These are phyloP conservation scores for Caenorhabditis becei DNA, from an alignment of 2,888 invertebrate genomes.

Conservation along the genomic window DNA sequence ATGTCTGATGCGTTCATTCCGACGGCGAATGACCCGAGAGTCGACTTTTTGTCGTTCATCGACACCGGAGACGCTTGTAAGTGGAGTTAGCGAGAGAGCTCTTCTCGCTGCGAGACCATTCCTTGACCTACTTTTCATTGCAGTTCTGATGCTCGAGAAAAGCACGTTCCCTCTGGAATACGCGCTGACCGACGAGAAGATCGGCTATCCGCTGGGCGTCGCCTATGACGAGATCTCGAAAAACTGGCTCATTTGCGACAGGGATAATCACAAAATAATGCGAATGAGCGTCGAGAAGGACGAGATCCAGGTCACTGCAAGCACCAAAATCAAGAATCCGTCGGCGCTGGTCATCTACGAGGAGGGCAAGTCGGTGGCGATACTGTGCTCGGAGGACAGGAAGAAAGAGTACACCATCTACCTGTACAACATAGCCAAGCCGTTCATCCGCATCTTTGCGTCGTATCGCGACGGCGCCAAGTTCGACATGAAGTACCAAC, in stretches of 20 bases:
- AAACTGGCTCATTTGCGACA: slow-evolving; percentile 39
- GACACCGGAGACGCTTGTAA: slow-evolving; percentile 16
- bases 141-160: slow-evolving; percentile 20
- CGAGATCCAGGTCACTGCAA: background rate
- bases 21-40: slow-evolving; percentile 1
- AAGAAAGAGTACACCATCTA: background rate
- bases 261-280: slow-evolving; percentile 15
- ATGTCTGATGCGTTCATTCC: background rate
- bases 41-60: slow-evolving; percentile 30
- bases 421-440: slow-evolving; percentile 14
- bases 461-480: background rate
- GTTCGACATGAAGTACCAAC: slow-evolving; percentile 17
- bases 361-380: slow-evolving; percentile 30
- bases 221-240: slow-evolving; percentile 23
- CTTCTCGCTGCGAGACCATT: background rate
- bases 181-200: background rate
- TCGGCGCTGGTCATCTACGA: slow-evolving; percentile 29
- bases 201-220: slow-evolving; percentile 40
- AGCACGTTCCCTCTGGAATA: background rate
- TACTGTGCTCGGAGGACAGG: slow-evolving; percentile 10
- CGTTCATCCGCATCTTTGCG: background rate
- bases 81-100: background rate
- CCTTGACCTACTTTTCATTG: slow-evolving; percentile 1
- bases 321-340: slow-evolving; percentile 1
- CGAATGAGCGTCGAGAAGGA: slow-evolving; percentile 3